These are phyloP conservation scores for Gandaritis pyraliata DNA, from an alignment of 2,888 invertebrate genomes.

Conservation along the genomic window DNA sequence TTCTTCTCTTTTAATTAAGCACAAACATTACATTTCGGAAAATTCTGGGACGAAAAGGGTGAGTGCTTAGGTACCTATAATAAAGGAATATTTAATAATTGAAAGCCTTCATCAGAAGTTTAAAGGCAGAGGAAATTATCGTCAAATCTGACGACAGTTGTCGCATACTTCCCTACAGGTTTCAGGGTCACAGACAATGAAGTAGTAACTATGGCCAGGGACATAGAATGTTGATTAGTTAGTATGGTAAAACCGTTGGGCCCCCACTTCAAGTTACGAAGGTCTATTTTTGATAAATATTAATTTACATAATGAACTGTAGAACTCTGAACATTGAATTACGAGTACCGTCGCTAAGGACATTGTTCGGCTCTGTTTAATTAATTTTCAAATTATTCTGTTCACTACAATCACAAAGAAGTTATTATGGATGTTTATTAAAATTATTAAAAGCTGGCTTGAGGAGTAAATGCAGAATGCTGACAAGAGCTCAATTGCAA, in stretches of 20 bases:
- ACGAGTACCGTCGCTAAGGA: conserved; percentile 47
- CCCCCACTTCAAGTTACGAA: conserved; percentile 31
- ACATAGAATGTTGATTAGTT: conserved; percentile 23
- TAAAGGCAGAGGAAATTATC: conserved; percentile 41
- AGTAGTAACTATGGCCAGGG: conserved; percentile 9
- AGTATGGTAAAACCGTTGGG: conserved; percentile 21
- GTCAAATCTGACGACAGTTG: conserved; percentile 56
- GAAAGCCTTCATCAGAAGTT: conserved; percentile 39
- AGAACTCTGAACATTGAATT: conserved; percentile 54
- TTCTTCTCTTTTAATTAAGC: conserved; percentile 1
- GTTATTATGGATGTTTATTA: conserved; percentile 27
- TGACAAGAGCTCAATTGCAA: neutral
- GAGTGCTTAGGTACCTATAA: conserved; percentile 11
- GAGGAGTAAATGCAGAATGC: conserved; percentile 18
- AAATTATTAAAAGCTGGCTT: conserved; percentile 21
- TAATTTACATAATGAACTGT: conserved; percentile 58
- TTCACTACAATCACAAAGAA: conserved; percentile 36
- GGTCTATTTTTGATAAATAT: conserved; percentile 55
- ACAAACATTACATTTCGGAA: conserved; percentile 24
- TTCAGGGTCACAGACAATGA: conserved; percentile 19
- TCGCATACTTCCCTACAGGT: conserved; percentile 50
- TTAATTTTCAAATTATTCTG: conserved; percentile 58
- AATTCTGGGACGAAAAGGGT: conserved; percentile 23
- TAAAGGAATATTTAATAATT: conserved; percentile 43
- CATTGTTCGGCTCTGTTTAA: conserved; percentile 56